phyloP scores from a whole-genome alignment of 2,888 invertebrate genomes.

The Melangyna quadrimaculata region DNA sequence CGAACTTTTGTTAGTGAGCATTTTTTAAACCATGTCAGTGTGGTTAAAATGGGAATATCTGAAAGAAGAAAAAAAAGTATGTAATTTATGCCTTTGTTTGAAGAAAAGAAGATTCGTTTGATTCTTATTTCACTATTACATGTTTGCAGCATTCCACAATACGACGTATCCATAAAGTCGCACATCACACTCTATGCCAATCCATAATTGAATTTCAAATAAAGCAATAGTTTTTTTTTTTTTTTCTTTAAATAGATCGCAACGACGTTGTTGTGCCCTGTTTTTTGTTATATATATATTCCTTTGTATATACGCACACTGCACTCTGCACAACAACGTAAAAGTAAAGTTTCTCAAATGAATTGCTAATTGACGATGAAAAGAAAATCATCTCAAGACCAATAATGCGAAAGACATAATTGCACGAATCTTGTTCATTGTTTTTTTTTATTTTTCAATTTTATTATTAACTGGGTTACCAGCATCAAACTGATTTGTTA shows the following conservation, averaged over 20 bases:
- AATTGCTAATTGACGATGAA: conserved; percentile 58
- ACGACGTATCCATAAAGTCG: background rate
- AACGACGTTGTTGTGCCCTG: background rate
- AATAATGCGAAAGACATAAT: conserved; percentile 60
- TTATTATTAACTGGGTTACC: conserved; percentile 53
- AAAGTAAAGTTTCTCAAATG: conserved; percentile 49
- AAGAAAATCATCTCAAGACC: conserved; percentile 54
- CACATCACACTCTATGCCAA: background rate
- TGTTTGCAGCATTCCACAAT: background rate
- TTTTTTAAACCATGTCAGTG: too few relatives aligned
- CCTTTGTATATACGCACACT: background rate
- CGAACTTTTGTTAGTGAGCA: too few relatives aligned
- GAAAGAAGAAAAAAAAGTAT: background rate
- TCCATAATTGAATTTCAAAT: conserved; percentile 19
- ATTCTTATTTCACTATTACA: background rate
- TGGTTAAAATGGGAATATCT: too few relatives aligned
- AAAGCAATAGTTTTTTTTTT: background rate
- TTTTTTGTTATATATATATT: background rate
- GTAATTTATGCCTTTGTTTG: background rate
- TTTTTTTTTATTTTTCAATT: conserved; percentile 1
- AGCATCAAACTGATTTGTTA: conserved; percentile 60
- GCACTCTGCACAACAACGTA: background rate
- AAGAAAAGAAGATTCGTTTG: background rate
- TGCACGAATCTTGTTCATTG: conserved; percentile 42
- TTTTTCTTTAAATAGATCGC: background rate